Evolutionary conservation across 2,888 invertebrate species (phyloP).

Genomic region (Pseudococcus longispinus): DNA sequence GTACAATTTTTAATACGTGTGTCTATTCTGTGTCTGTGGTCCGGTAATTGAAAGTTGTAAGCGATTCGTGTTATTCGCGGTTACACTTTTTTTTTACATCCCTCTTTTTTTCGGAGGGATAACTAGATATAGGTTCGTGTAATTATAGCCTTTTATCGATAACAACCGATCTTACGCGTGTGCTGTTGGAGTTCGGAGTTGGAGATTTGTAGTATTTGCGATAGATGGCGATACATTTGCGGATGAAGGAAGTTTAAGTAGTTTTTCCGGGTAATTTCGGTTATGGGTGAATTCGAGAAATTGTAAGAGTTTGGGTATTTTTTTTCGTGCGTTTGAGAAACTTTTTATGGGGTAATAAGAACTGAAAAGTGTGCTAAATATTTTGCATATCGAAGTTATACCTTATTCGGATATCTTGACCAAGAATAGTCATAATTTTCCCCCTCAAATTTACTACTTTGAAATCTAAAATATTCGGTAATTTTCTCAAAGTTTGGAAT

Average conservation of each 20-base stretch:
- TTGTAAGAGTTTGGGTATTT: not conserved
- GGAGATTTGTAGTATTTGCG: not conserved
- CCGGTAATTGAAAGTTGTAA: not conserved
- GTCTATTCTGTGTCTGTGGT: not conserved
- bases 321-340: not conserved
- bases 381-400: too few relatives aligned
- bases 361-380: too few relatives aligned
- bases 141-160: slow-evolving; percentile 1
- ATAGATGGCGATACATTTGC: not conserved
- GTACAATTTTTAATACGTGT: not conserved
- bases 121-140: not conserved
- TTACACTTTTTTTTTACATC: not conserved
- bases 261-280: not conserved
- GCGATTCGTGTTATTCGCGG: not conserved
- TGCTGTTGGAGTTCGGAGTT: not conserved
- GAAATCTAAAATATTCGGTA: too few relatives aligned
- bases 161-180: not conserved
- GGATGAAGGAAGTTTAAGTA: not conserved
- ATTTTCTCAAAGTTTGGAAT: too few relatives aligned
- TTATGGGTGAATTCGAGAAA: not conserved
- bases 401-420: too few relatives aligned
- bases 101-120: not conserved
- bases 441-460: too few relatives aligned
- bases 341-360: too few relatives aligned
- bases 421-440: too few relatives aligned